Evolutionary conservation across 1,140 invertebrate species (phyloP), one percentile per base, ranked within the genome.

Genomic region (Sarcophaga bullata): DNA sequence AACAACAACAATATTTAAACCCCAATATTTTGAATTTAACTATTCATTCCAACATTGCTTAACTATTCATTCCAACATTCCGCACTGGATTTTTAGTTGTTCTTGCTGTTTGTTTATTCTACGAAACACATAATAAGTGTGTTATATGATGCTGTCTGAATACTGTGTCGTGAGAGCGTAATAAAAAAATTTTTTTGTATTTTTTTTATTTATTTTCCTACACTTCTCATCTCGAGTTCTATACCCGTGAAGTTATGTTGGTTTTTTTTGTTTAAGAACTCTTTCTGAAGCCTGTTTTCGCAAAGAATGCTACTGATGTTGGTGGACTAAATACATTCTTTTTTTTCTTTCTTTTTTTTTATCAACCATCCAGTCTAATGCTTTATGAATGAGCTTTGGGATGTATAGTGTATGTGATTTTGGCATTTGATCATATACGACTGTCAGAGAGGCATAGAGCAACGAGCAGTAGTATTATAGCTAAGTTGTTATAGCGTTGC

Each of bases 281-380:
- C 75, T 78, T 78, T 78, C 52, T 78, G 75, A 78, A n/a, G n/a
- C 75, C 75, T 78, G 75, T 49, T 78, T 78, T n/a, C n/a, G n/a
- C 52, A 1, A 19, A 68, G n/a, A n/a, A 68, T 68, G 62, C n/a
- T 15, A 68, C 19, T 17, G n/a, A 19, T 68, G 62, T 17, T 68
- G 62, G 62, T 68, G 54, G 54, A n/a, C 54, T 58, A 58, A 58
- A 58, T 58, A n/a, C n/a, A 58, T 58, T 58, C 54, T 58, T 58
- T 11, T 13, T n/a, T n/a, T n/a, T n/a, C n/a, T n/a, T n/a, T n/a
- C n/a, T n/a, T n/a, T n/a, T n/a, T n/a, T 58, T n/a, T 37, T 37
- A 58, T n/a, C 54, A 58, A 58, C 11, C n/a, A 58, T 58, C n/a
- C n/a, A 13, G 15, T 7, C 54, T 58, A n/a, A n/a, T 58, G 25